Base-by-base conservation (phyloP, 1,140 invertebrate genomes). In the Cyrtorhinus lividipennis region DNA sequence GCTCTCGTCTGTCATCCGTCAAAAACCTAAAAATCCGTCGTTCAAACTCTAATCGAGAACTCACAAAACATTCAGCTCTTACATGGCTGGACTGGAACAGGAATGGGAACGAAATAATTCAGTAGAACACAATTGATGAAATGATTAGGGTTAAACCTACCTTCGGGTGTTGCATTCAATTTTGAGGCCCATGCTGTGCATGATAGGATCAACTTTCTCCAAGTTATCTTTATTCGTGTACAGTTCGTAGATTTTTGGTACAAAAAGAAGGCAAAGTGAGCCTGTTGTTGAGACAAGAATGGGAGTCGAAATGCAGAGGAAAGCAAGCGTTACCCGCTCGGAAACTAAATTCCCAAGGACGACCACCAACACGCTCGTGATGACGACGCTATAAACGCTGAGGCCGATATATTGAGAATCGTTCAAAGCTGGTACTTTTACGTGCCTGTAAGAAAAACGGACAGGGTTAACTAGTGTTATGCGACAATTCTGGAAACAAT, bases 351-450 rank as follows among this genome's bases (percentile, higher is more conserved):
- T 90, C 3, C 88, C 90, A 61, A 92, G 75, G 0, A 88, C 86
- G 0, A 93, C 87, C 1, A 92, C 87, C 67, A 91, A 85, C 2
- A 84, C 81, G 53, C 87, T 88, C 25, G 88, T 91, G 62, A 94
- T 88, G 15, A 95, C 88, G 1, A 92, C 90, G 59, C 88, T 91
- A 72, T 95, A 95, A 0, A 95, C 90, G 66, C 88, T 92, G 71
- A 94, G 84, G 2, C 88, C 89, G 66, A 98, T 97, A 73, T 96
- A 95, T 72, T 97, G 93, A 15, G 92, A 95, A 74, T 98, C 95
- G 72, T 98, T 98, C 10, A 98, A 75, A 0, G 92, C 93, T n/a
- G 92, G 88, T 67, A 98, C 94, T 73, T 90, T 95, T 0, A 98
- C 93, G 69, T 95, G 87, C 58, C 94, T 81, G 67, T 5, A 71